These are phyloP conservation scores for Meleagris gallopavo DNA, from an alignment of 2,113 vertebrate genomes.

Conservation along the genomic window DNA sequence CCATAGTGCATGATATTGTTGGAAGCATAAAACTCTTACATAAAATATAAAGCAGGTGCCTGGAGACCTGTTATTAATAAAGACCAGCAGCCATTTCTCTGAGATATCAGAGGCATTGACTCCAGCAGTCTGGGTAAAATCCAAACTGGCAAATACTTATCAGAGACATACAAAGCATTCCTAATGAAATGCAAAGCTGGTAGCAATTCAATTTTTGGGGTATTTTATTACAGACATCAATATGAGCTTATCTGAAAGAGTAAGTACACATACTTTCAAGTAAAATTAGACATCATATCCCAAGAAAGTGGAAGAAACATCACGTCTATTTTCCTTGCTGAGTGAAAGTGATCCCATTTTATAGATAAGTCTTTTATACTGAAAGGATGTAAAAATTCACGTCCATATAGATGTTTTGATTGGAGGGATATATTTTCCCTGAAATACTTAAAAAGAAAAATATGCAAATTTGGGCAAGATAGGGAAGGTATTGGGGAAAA, in stretches of 20 bases:
- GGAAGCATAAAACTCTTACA: not conserved
- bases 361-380: conserved; percentile 10
- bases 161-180: conserved; percentile 14
- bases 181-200: conserved; percentile 47
- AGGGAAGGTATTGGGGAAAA: not conserved
- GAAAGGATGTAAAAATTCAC: conserved; percentile 11
- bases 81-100: not conserved
- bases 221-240: conserved; percentile 49
- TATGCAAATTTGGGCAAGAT: not conserved
- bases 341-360: conserved; percentile 30
- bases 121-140: conserved; percentile 36
- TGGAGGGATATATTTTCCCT: not conserved
- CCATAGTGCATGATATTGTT: not conserved
- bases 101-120: conserved; percentile 3
- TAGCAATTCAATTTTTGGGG: conserved; percentile 1
- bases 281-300: not conserved
- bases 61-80: not conserved
- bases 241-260: conserved; percentile 47
- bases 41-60: conserved; percentile 18
- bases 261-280: conserved; percentile 27
- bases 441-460: conserved; percentile 24
- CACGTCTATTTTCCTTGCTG: not conserved
- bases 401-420: not conserved
- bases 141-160: conserved; percentile 37
- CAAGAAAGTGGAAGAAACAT: conserved; percentile 25